Conservation (phyloP, 2,113 vertebrate species). For the Clarias macrocephalus region DNA sequence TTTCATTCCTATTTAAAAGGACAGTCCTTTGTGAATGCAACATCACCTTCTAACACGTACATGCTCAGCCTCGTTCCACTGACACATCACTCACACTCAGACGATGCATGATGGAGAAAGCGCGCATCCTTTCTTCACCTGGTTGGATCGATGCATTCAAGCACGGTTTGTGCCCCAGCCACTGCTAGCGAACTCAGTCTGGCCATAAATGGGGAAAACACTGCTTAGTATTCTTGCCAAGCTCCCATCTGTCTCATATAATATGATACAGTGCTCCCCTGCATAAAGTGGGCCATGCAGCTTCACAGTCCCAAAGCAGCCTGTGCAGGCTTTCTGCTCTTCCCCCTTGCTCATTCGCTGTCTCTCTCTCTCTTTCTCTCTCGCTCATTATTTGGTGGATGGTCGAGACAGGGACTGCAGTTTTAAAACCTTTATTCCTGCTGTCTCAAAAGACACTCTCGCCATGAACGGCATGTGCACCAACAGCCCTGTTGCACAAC, state of each 20-base stretch:
- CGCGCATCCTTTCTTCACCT: conserved; percentile 26
- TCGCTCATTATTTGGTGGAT: conserved; percentile 7
- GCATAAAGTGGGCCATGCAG: conserved; percentile 55
- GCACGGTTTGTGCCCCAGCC: conserved; percentile 29
- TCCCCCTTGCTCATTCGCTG: conserved; percentile 46
- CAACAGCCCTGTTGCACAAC: conserved; percentile 2
- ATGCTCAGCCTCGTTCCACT: background rate
- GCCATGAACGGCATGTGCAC: conserved; percentile 13
- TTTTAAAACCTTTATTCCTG: conserved; percentile 9
- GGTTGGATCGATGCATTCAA: conserved; percentile 40
- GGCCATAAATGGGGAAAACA: conserved; percentile 45
- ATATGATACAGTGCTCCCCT: conserved; percentile 50
- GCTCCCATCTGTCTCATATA: conserved; percentile 51
- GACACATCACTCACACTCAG: conserved; percentile 29
- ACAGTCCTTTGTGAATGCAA: conserved; percentile 33
- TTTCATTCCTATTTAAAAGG: conserved; percentile 34
- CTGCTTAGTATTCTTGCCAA: conserved; percentile 54
- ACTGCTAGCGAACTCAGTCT: conserved; percentile 35
- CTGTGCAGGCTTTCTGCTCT: conserved; percentile 36
- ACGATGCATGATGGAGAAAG: conserved; percentile 13
- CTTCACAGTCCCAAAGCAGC: conserved; percentile 42
- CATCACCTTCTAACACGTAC: conserved; percentile 2
- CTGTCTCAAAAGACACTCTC: conserved; percentile 19
- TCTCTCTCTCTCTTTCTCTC: conserved; percentile 1
- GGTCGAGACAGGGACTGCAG: conserved; percentile 23